phyloP scores from a whole-genome alignment of 1,140 invertebrate genomes.

The Brevipalpus yothersi region DNA sequence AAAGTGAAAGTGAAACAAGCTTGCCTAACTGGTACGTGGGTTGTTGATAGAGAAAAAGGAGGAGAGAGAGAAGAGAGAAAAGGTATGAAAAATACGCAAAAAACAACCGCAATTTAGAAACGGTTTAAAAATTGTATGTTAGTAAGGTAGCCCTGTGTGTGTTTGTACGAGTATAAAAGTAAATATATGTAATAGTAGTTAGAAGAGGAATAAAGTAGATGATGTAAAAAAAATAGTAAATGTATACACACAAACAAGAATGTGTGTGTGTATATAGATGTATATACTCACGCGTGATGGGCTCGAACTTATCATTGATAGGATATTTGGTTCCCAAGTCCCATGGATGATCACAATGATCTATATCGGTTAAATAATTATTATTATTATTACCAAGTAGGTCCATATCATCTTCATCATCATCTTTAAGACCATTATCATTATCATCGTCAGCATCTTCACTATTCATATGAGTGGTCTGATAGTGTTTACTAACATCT shows the following conservation, averaged over 20 bases:
- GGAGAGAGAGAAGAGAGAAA: neutral
- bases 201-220: no score
- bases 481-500: conserved; percentile 6
- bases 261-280: no score
- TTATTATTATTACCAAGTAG: neutral
- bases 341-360: neutral
- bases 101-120: neutral
- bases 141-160: no score
- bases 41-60: neutral
- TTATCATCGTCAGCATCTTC: neutral
- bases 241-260: no score
- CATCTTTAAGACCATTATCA: neutral
- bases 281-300: neutral
- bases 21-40: neutral
- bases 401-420: neutral
- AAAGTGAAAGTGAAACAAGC: neutral
- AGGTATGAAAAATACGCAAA: neutral
- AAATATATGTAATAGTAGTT: no score
- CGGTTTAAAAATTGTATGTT: no score
- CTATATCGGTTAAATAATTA: neutral
- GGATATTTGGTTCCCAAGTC: neutral
- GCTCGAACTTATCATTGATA: neutral
- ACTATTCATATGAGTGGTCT: conserved; percentile 3
- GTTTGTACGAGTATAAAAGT: no score
- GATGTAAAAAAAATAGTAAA: no score